These are phyloP conservation scores for Grammomys dolichurus DNA, from an alignment of 2,113 vertebrate species.

Conservation along the genomic window DNA sequence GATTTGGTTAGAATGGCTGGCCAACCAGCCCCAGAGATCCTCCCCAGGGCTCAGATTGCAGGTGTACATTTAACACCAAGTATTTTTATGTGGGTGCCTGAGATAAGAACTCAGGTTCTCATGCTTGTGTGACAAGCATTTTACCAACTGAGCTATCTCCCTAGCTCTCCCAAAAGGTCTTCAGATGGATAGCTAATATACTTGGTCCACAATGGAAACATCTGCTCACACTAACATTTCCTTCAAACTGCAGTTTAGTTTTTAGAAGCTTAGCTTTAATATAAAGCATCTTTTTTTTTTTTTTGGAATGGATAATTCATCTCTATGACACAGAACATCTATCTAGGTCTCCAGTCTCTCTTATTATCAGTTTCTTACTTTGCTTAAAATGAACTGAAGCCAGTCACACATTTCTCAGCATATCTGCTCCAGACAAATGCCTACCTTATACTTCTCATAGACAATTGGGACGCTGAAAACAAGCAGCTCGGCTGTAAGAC, in stretches of 20 bases:
- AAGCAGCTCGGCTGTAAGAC: slow-evolving; percentile 90
- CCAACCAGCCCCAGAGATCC: not conserved
- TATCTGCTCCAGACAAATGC: not conserved
- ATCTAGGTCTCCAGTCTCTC: not conserved
- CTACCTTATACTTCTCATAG: slow-evolving; percentile 96
- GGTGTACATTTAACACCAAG: not conserved
- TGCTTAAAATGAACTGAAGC: not conserved
- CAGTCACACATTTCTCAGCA: not conserved
- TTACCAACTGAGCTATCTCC: not conserved
- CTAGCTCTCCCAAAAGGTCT: not conserved
- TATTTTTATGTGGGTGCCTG: not conserved
- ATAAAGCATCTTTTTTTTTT: not conserved
- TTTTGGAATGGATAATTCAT: slow-evolving; percentile 8
- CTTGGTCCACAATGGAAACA: not conserved
- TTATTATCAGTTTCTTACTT: not conserved
- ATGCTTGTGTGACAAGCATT: not conserved
- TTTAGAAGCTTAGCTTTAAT: slow-evolving; percentile 33
- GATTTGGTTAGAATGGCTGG: not conserved
- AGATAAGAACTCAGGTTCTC: not conserved
- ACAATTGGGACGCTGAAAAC: slow-evolving; percentile 91
- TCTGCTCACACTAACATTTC: not conserved
- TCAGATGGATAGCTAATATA: not conserved
- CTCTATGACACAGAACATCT: not conserved
- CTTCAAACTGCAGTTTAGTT: not conserved
- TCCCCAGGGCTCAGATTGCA: not conserved